A percentile compares a stretch with the other conserved stretches of the same genome.
Conservation (phyloP, 2,113 vertebrate genomes). For the Saguinus midas region DNA sequence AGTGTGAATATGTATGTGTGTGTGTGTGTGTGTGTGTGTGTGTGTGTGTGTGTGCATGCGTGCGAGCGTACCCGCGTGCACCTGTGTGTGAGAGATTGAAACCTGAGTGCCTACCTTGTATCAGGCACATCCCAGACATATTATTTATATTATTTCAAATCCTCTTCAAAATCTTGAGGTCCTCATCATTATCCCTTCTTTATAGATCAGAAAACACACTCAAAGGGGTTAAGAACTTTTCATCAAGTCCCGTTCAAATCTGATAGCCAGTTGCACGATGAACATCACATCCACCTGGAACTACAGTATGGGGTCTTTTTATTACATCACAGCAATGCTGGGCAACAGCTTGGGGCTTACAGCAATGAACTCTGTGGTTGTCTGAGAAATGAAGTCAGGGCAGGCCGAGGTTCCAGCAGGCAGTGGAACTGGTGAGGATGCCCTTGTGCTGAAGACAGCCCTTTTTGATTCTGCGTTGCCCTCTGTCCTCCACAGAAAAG, state of each 20-base stretch:
- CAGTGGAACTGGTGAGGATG: no score
- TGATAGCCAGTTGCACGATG: fast-evolving
- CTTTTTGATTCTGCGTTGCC: fast-evolving
- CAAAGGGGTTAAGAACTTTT: background rate
- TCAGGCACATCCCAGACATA: fast-evolving
- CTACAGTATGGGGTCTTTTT: fast-evolving
- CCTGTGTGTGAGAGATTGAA: background rate
- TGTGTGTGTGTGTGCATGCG: fast-evolving
- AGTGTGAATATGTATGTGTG: no score
- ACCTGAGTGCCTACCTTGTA: background rate
- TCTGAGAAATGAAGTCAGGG: background rate
- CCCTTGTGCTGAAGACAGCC: no score
- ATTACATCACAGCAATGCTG: fast-evolving
- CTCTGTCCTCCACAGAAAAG: background rate
- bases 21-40: no score
- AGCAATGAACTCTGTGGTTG: fast-evolving
- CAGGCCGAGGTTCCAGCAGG: fast-evolving
- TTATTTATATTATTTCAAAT: background rate
- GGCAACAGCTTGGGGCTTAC: fast-evolving
- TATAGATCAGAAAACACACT: background rate
- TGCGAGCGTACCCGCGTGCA: no score
- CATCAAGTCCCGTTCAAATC: background rate
- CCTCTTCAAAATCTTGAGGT: background rate
- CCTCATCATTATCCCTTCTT: background rate
- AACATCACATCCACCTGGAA: fast-evolving